phyloP scores from a whole-genome alignment of 2,113 vertebrate genomes.

The Rhipidura dahli region DNA sequence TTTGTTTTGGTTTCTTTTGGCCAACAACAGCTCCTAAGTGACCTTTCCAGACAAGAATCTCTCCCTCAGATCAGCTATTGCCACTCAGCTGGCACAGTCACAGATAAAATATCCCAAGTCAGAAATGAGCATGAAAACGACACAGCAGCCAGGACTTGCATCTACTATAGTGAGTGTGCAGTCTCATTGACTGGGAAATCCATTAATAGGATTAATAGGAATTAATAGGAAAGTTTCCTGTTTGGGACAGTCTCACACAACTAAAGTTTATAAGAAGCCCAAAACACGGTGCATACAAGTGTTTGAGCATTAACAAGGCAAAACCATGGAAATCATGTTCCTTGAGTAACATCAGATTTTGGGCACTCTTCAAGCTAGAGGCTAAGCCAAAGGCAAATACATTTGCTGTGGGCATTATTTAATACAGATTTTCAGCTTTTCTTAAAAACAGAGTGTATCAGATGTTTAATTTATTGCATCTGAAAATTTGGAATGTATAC shows the following conservation, averaged over 20 bases:
- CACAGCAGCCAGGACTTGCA: not conserved
- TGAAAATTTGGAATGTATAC: not conserved
- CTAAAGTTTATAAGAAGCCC: not conserved
- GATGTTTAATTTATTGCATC: conserved; percentile 39
- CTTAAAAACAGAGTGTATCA: not conserved
- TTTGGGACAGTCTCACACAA: not conserved
- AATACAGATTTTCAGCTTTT: conserved; percentile 51
- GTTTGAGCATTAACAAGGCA: not conserved
- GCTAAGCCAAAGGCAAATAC: conserved; percentile 70
- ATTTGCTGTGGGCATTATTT: conserved; percentile 56
- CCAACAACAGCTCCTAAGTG: not conserved
- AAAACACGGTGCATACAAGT: not conserved
- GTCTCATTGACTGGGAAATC: not conserved
- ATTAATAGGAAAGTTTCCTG: not conserved
- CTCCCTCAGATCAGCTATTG: not conserved
- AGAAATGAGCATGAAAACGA: not conserved
- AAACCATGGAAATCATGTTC: not conserved
- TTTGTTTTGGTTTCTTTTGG: not conserved
- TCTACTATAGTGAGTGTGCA: fast-evolving
- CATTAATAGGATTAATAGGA: too few species aligned
- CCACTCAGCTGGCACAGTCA: not conserved
- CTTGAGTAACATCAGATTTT: not conserved
- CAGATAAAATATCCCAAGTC: not conserved
- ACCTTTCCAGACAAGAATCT: not conserved
- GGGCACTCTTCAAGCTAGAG: conserved; percentile 64